Percentiles rank a stretch among this genome's conserved stretches.
phyloP scores from a whole-genome alignment of 1,140 invertebrate species.

The Caenorhabditis elegans region WBcel235 BX284606.5:10210001-10210500 shows the following conservation, averaged over 20 bases:
- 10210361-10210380: not conserved
- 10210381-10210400: no score
- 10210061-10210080: not conserved
- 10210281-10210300: not conserved
- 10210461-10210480: no score
- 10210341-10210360: not conserved
- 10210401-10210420: no score
- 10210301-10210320: no score
- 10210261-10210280: not conserved
- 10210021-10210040: not conserved
- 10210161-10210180: not conserved
- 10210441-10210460: no score
- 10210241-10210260: not conserved
- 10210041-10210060: no score
- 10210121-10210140: not conserved
- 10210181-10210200: not conserved
- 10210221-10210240: not conserved
- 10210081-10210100: slow-evolving; percentile 27
- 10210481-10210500: no score
- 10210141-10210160: not conserved
- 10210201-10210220: not conserved
- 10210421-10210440: no score
- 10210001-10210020: not conserved
- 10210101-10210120: no score
- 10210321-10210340: not conserved